Conservation (phyloP, 2,888 invertebrate genomes). For the Caenorhabditis angaria region DNA sequence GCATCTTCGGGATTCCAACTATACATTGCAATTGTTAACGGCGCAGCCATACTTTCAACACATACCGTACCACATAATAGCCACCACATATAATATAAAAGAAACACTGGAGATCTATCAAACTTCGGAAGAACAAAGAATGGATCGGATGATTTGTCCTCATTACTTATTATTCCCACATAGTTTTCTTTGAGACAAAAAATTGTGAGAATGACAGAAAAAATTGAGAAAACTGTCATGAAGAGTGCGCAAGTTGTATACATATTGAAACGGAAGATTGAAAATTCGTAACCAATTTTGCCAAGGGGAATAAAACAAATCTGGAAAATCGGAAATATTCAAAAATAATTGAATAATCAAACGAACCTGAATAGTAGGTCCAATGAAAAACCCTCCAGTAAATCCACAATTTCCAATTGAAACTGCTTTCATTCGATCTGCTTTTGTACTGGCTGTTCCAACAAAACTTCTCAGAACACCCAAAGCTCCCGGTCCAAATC, state of each 20-base stretch:
- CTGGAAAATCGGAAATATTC: too few relatives aligned
- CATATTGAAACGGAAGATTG: slow-evolving; percentile 45
- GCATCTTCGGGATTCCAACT: slow-evolving; percentile 45
- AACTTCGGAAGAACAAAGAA: slow-evolving; percentile 51
- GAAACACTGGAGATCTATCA: slow-evolving; percentile 36
- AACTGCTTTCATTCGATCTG: slow-evolving; percentile 51
- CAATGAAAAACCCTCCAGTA: slow-evolving; percentile 50
- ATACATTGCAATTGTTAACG: slow-evolving; percentile 47
- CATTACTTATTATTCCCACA: slow-evolving; percentile 44
- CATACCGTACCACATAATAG: slow-evolving; percentile 42
- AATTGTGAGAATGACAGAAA: slow-evolving; percentile 34
- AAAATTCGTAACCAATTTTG: slow-evolving; percentile 28
- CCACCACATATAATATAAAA: slow-evolving; percentile 50
- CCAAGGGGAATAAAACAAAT: slow-evolving; percentile 47
- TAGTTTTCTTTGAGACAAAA: slow-evolving; percentile 44
- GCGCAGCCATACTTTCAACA: slow-evolving; percentile 47
- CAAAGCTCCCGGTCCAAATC: slow-evolving; percentile 46
- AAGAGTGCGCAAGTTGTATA: slow-evolving; percentile 52
- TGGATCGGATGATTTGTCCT: slow-evolving; percentile 40
- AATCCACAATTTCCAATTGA: slow-evolving; percentile 53
- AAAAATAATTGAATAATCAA: too few relatives aligned
- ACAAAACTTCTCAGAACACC: slow-evolving; percentile 49
- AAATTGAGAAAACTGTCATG: slow-evolving; percentile 34
- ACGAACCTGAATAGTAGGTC: slow-evolving; percentile 57
- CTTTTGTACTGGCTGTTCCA: slow-evolving; percentile 50